phyloP scores from a whole-genome alignment of 2,888 invertebrate genomes.

The Mythimna lalbum region DNA sequence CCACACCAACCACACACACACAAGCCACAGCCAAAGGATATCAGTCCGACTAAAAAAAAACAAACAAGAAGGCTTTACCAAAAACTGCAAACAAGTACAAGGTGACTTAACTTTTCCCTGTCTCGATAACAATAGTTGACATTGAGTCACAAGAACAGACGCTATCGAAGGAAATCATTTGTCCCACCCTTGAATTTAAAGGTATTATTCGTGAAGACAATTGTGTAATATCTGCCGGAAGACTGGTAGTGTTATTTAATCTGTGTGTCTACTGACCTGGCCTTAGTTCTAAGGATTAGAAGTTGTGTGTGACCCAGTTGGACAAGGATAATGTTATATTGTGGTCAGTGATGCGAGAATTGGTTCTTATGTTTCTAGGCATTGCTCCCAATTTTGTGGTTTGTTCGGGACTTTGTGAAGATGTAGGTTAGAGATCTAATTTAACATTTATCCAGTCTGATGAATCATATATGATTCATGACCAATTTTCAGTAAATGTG shows the following conservation, averaged over 20 bases:
- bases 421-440: not conserved
- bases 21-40: constrained; percentile 6
- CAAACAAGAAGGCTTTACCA: constrained; percentile 37
- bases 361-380: constrained; percentile 11
- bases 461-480: not conserved
- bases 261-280: constrained; percentile 14
- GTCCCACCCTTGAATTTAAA: constrained; percentile 62
- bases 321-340: constrained; percentile 28
- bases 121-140: constrained; percentile 75
- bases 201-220: constrained; percentile 56
- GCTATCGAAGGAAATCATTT: constrained; percentile 67
- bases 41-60: constrained; percentile 21
- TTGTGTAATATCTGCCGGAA: constrained; percentile 48
- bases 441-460: not conserved
- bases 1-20: too few relatives aligned
- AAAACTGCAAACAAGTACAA: constrained; percentile 67
- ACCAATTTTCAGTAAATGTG: not conserved
- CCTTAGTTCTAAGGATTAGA: constrained; percentile 27
- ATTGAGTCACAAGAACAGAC: constrained; percentile 68
- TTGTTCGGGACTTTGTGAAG: not conserved
- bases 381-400: not conserved
- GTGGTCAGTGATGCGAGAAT: constrained; percentile 27
- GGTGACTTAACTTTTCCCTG: constrained; percentile 71
- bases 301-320: constrained; percentile 34
- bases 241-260: constrained; percentile 34